These are phyloP conservation scores for Larimichthys polyactis DNA, from an alignment of 2,113 vertebrate genomes.

Conservation along the genomic window DNA sequence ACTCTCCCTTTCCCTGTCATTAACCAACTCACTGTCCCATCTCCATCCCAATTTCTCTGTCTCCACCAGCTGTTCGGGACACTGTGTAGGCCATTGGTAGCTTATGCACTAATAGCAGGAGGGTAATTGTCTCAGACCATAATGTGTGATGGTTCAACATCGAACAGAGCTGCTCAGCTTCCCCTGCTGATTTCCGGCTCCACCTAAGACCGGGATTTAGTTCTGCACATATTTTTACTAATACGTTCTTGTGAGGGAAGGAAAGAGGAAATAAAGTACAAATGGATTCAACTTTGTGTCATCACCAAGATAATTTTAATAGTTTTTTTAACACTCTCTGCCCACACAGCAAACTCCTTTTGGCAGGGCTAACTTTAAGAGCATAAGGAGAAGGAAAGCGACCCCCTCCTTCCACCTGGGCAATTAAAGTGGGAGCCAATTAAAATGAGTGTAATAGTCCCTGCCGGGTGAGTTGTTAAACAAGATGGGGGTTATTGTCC, in stretches of 20 bases:
- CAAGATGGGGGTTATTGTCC: slow-evolving; percentile 93
- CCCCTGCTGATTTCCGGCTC: slow-evolving; percentile 32
- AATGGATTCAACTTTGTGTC: neutral
- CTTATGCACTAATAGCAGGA: slow-evolving; percentile 68
- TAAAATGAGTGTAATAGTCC: slow-evolving; percentile 90
- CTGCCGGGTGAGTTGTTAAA: slow-evolving; percentile 91
- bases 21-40: slow-evolving; percentile 64
- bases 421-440: slow-evolving; percentile 91
- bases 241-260: neutral
- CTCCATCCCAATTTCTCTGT: slow-evolving; percentile 47
- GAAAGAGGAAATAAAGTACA: neutral
- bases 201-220: slow-evolving; percentile 10
- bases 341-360: slow-evolving; percentile 42
- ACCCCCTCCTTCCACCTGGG: slow-evolving; percentile 84
- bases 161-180: slow-evolving; percentile 39
- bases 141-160: slow-evolving; percentile 61
- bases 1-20: slow-evolving; percentile 64
- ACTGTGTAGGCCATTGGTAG: slow-evolving; percentile 50
- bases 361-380: slow-evolving; percentile 67
- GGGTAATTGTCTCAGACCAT: slow-evolving; percentile 74
- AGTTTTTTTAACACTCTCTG: neutral
- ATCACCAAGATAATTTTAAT: slow-evolving; percentile 7
- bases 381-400: slow-evolving; percentile 62
- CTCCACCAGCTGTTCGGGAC: slow-evolving; percentile 73
- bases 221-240: neutral